Base-by-base conservation (phyloP, 2,888 invertebrate species). In the Ischnus inquisitorius region DNA sequence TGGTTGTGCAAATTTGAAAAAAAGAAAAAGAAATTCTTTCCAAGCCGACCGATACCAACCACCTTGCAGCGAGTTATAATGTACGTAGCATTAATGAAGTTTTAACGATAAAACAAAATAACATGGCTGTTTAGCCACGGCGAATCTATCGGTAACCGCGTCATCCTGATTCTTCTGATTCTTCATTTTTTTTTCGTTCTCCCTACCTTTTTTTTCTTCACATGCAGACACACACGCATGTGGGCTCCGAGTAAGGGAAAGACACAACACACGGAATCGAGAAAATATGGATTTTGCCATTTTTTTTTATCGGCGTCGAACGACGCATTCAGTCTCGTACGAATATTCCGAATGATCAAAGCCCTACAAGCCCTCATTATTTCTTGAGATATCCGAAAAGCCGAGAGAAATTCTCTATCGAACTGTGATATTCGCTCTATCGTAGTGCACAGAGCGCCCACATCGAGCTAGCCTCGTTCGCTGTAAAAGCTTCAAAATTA, bases 391-490 rank as follows among this genome's bases (percentile, higher is more conserved):
- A 68, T 84, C 68, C 78, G 75, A 87, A 85, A 34, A 54, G 86
- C 82, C 51, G 76, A 80, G 80, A 86, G 39, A 87, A 54, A 87
- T 88, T 89, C 86, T 89, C 54, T 88, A 84, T 90, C 87, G 85
- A 90, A 89, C 90, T 91, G 89, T 91, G 90, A 91, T 91, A 90
- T 89, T 87, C 87, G 87, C 88, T 87, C 87, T 88, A 84, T 8
- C 84, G 85, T 77, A 83, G 83, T 76, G 85, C 76, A 84, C 80
- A 84, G 84, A 84, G 81, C 82, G 64, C 75, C 72, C 78, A 77
- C 65, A 79, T 81, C 79, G 84, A 71, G 76, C 76, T 76, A 83
- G 65, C 69, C 80, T 84, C 74, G 62, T 60, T 77, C 71, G 79
- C 19, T 51, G 12, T 54, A 48, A 79, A 79, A 64, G 80, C 76